Conservation (phyloP, 2,797 vertebrate species). For the Pangasius macronema region DNA sequence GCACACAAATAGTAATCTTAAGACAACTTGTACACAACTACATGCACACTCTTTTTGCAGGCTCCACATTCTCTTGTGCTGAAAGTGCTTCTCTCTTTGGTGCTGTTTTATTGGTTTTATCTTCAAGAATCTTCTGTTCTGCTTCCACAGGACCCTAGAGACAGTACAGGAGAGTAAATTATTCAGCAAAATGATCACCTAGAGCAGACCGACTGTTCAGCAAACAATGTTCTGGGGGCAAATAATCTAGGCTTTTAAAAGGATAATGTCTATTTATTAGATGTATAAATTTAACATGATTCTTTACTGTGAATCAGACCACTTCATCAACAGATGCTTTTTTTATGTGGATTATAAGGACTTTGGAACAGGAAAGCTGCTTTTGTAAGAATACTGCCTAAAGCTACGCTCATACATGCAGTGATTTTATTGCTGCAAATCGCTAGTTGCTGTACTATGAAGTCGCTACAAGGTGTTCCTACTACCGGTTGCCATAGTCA, state of each 20-base stretch:
- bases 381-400: neutral
- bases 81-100: constrained; percentile 47
- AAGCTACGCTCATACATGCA: neutral
- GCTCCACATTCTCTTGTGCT: constrained; percentile 48
- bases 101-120: constrained; percentile 24
- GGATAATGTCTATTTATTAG: neutral
- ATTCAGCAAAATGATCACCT: neutral
- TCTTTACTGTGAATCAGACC: neutral
- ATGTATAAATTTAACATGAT: neutral
- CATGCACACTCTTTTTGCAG: constrained; percentile 34
- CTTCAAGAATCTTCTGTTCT: constrained; percentile 24
- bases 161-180: neutral
- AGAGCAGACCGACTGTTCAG: neutral
- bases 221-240: neutral
- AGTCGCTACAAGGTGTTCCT: too few species aligned
- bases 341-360: neutral
- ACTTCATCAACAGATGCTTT: neutral
- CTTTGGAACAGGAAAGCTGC: neutral
- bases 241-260: neutral
- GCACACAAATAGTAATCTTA: neutral
- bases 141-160: constrained; percentile 30
- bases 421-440: too few species aligned
- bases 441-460: too few species aligned
- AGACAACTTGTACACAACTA: neutral
- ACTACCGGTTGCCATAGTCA: too few species aligned